phyloP scores from a whole-genome alignment of 1,140 invertebrate genomes.

The Cyphomyrmex costatus region DNA sequence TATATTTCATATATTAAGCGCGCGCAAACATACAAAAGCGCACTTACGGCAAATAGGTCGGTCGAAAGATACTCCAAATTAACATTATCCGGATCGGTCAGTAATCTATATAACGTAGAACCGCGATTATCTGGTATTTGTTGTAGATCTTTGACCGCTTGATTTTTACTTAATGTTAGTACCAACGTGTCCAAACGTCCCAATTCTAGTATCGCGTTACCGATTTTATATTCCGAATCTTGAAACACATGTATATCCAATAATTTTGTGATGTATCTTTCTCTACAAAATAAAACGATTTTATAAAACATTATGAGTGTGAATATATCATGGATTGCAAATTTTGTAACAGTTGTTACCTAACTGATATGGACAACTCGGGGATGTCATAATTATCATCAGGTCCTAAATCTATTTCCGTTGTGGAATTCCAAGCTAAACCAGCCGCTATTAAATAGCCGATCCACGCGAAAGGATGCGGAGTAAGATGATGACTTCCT shows the following conservation, averaged over 20 bases:
- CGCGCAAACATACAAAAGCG: neutral
- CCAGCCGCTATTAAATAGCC: conserved; percentile 89
- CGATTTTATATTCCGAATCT: conserved; percentile 87
- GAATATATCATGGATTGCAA: conserved; percentile 31
- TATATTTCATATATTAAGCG: neutral
- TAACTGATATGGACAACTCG: conserved; percentile 72
- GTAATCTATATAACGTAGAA: conserved; percentile 89
- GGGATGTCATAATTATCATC: conserved; percentile 81
- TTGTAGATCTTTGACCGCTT: conserved; percentile 85
- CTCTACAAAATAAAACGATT: conserved; percentile 60
- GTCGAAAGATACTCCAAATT: conserved; percentile 88
- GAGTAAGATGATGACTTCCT: conserved; percentile 89
- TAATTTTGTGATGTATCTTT: conserved; percentile 87
- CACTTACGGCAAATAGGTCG: conserved; percentile 88
- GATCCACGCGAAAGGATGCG: conserved; percentile 90
- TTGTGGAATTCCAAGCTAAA: conserved; percentile 89
- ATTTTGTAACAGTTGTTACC: conserved; percentile 68
- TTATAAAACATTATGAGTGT: neutral
- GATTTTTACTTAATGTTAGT: conserved; percentile 86
- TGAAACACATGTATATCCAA: conserved; percentile 89
- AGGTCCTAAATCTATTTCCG: conserved; percentile 83
- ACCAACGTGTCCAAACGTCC: conserved; percentile 89
- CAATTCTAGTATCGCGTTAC: conserved; percentile 88
- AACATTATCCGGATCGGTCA: conserved; percentile 89
- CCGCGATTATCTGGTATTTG: conserved; percentile 89